Evolutionary conservation across 2,888 invertebrate species (phyloP), one percentile per base, ranked within the genome.

Genomic region (Platypus cylindrus): DNA sequence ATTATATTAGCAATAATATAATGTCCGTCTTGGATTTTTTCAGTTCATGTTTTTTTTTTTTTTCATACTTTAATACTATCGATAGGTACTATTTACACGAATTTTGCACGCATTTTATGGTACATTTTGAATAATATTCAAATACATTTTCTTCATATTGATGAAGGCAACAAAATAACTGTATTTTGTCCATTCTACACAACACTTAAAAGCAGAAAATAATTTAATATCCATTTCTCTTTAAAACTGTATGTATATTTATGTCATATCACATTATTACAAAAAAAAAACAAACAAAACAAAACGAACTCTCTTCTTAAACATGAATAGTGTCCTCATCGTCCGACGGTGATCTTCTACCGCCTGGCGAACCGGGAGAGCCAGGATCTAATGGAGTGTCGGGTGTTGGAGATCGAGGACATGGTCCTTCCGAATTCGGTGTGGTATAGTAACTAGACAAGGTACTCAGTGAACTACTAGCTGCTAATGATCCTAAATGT

Each of bases 251-350:
- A 57, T 54, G 54, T 50, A 33, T 49, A 48, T 48, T 52, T 54
- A 55, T 55, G 49, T 49, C 51, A 55, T 57, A 58, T 58, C 57
- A 58, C 57, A 57, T 51, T 54, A 45, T 50, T 45, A 44, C 45
- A 39, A 45, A 41, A n/a, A n/a, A n/a, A n/a, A n/a, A n/a, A n/a
- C n/a, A n/a, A n/a, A n/a, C n/a, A n/a, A n/a, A n/a, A n/a, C n/a
- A n/a, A n/a, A n/a, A 23, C 17, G 16, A 16, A 5, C 16, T 48
- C n/a, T n/a, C n/a, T n/a, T n/a, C n/a, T 56, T 59, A 74, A 48
- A 74, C 74, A 51, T 74, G 73, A 51, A 75, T 74, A 17, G 73
- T 66, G 52, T 74, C 73, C 41, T 74, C 74, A 42, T 73, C 73
- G 32, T 73, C 73, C 33, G 71, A 71, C 17, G 60, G 60, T 14